Evolutionary conservation across 1,140 invertebrate genomes (phyloP).

Genomic region (Arion vulgaris): DNA sequence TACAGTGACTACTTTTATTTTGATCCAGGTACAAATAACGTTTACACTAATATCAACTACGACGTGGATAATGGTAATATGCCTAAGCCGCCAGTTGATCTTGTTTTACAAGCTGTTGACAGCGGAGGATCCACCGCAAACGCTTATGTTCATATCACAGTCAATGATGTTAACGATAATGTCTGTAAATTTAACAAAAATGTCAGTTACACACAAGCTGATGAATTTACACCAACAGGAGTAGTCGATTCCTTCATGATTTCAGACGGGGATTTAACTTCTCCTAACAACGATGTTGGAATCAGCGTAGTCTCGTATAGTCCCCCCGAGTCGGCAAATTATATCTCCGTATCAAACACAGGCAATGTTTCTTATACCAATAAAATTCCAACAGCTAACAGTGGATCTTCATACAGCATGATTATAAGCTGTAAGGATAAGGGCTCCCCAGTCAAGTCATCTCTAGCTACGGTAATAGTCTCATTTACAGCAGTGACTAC

Average conservation of each 20-base stretch:
- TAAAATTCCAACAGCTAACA: constrained; percentile 20
- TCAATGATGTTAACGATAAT: constrained; percentile 13
- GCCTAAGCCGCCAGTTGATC: neutral
- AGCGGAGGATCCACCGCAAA: neutral
- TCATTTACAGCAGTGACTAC: constrained; percentile 37
- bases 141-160: neutral
- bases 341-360: neutral
- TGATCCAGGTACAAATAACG: neutral
- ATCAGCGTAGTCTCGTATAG: neutral
- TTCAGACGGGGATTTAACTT: neutral
- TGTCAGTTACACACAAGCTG: neutral
- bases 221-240: neutral
- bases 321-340: neutral
- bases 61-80: neutral
- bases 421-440: constrained; percentile 38
- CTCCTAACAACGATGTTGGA: constrained; percentile 10
- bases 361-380: neutral
- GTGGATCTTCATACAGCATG: constrained; percentile 31
- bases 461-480: constrained; percentile 36
- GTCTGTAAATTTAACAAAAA: neutral
- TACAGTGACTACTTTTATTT: neutral
- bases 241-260: neutral
- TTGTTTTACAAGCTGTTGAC: neutral
- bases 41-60: neutral
- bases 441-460: constrained; percentile 25